Evolutionary conservation across 1,140 invertebrate genomes (phyloP), one percentile per base, ranked within the genome.

Genomic region (Radopholus similis): DNA sequence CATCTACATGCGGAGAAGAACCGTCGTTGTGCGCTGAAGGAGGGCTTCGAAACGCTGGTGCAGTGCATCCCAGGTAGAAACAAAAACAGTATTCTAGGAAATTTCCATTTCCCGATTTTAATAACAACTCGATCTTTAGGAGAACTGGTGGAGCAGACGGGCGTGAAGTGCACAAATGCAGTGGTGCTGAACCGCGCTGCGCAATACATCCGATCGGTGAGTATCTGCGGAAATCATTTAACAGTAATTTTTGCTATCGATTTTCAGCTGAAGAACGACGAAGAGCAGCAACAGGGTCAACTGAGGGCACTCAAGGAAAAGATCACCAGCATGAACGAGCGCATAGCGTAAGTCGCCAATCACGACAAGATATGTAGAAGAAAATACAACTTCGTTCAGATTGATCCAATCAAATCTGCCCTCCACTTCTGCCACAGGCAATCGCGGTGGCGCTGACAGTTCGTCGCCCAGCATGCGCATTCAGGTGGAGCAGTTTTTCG

Each of bases 1-100:
- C 95, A 97, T 83, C 91, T 95, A 67, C 93, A 96, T 83, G 93
- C 95, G 0, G 95, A 99, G 83, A 94, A 97, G 85, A 98, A 97
- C 83, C 87, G 95, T 35, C 87, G 95, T 82, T 63, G 37, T 26
- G 73, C 73, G 4, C 57, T 75, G 13, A 75, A 75, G 40, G 73
- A 75, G 37, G 73, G 73, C 13, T 75, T 75, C 44, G 73, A 75
- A 32, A 40, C 51, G 40, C 49, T 75, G 28, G 64, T 69, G 30
- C 30, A 69, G 13, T 60, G 69, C 13, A 75, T 75, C 53, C 73
- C 73, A 5, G 75, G n/a, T n/a, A n/a, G n/a, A n/a, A n/a, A n/a
- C n/a, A n/a, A n/a, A n/a, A n/a, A n/a, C n/a, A n/a, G n/a, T n/a
- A n/a, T n/a, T n/a, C n/a, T n/a, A n/a, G n/a, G n/a, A n/a, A n/a